Evolutionary conservation across 2,797 vertebrate genomes (phyloP).

Genomic region (Cossypha polioptera): DNA sequence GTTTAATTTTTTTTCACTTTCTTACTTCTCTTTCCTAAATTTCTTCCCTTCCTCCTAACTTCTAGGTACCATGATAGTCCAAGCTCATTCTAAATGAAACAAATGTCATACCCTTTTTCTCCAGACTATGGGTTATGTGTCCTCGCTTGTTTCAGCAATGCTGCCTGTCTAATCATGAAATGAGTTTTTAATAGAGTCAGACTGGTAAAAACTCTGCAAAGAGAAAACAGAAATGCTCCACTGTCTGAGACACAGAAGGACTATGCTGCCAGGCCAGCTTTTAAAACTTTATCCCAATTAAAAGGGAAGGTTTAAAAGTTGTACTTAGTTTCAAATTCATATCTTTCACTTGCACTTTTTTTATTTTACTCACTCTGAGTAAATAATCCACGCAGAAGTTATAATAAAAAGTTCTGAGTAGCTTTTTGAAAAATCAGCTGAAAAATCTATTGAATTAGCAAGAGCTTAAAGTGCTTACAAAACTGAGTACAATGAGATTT

Average conservation of each 20-base stretch:
- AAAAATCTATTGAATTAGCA: not conserved
- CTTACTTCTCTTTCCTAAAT: too few relatives aligned
- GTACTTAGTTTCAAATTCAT: not conserved
- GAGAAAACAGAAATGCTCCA: not conserved
- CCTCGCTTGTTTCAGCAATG: not conserved
- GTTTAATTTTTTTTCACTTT: too few relatives aligned
- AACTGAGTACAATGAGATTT: not conserved
- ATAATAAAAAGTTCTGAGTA: not conserved
- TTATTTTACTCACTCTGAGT: not conserved
- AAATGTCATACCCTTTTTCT: not conserved
- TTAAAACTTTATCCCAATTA: not conserved
- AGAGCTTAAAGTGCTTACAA: not conserved
- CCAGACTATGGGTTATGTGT: not conserved
- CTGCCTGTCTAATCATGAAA: not conserved
- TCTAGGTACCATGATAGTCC: not conserved
- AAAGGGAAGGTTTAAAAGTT: not conserved
- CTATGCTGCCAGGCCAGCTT: not conserved
- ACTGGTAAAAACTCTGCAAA: not conserved
- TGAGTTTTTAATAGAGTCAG: not conserved
- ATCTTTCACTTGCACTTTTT: not conserved
- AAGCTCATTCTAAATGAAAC: not conserved
- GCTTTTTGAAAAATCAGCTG: not conserved
- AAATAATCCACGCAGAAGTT: not conserved
- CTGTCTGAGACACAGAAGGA: not conserved
- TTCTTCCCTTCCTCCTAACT: not conserved